Percentiles rank a stretch among this genome's conserved stretches.
Evolutionary conservation across 64 coral and sea anemone species (phyloP).

Genomic region (Montipora foliosa): DNA sequence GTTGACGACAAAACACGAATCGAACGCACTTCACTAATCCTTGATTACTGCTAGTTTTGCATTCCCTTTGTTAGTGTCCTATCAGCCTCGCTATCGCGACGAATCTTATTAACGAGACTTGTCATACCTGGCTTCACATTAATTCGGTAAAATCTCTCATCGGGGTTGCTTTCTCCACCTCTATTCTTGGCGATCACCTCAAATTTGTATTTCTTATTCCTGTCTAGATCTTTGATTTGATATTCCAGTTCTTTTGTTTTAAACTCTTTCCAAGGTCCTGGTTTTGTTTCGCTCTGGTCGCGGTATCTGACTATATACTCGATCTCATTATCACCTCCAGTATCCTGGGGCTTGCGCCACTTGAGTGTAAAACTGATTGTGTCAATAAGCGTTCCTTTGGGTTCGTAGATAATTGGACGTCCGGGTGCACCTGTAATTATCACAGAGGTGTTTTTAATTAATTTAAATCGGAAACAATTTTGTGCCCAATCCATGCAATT

Average conservation of each 20-base stretch:
- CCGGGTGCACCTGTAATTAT: constrained; percentile 39
- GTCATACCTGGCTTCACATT: no score
- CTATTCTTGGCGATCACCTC: neutral
- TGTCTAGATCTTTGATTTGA: neutral
- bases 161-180: neutral
- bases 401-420: constrained; percentile 57
- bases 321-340: constrained; percentile 38
- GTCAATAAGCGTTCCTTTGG: neutral
- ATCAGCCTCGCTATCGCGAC: no score
- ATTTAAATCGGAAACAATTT: no score
- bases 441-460: neutral
- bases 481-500: no score
- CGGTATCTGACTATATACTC: constrained; percentile 22
- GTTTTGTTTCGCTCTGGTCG: neutral
- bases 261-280: neutral
- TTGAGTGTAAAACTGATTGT: constrained; percentile 31
- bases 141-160: neutral
- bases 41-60: neutral
- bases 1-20: no score
- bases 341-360: constrained; percentile 37
- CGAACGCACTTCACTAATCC: neutral
- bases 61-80: no score
- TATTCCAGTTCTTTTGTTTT: neutral
- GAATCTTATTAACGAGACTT: no score
- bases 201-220: neutral